Conservation (phyloP, 2,888 invertebrate species). For the Arrhopalites spinosus region DNA sequence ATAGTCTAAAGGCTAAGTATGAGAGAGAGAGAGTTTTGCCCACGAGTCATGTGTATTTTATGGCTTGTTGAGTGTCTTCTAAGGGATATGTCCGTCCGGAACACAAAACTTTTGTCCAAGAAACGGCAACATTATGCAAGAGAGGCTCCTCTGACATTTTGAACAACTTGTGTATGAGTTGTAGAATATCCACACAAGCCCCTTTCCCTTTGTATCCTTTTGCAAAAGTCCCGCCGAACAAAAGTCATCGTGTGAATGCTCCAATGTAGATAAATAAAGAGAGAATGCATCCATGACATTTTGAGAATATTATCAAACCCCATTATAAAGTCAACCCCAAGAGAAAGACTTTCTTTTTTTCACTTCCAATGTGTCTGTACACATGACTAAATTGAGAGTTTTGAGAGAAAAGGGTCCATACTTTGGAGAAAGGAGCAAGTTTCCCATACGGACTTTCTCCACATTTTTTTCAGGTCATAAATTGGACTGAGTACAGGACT, state of each 20-base stretch:
- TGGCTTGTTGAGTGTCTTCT: constrained; percentile 31
- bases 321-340: too few species aligned
- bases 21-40: constrained; percentile 5
- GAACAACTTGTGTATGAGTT: constrained; percentile 29
- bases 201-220: background rate
- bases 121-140: constrained; percentile 33
- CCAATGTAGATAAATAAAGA: too few species aligned
- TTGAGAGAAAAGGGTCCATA: background rate
- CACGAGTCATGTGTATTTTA: constrained; percentile 36
- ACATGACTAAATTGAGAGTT: too few species aligned
- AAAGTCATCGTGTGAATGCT: too few species aligned
- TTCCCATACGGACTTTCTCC: constrained; percentile 21
- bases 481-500: constrained; percentile 26
- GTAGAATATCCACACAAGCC: background rate
- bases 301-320: too few species aligned
- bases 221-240: too few species aligned
- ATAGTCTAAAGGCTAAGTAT: background rate
- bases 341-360: background rate
- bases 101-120: constrained; percentile 30
- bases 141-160: constrained; percentile 21
- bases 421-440: constrained; percentile 1
- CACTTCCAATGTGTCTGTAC: background rate
- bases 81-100: constrained; percentile 30
- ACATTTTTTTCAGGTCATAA: constrained; percentile 27
- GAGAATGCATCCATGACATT: too few species aligned